A percentile compares a stretch with the other conserved stretches of the same genome.
Conservation (phyloP, 2,113 vertebrate species). For the Ophthalmolycus amberensis region DNA sequence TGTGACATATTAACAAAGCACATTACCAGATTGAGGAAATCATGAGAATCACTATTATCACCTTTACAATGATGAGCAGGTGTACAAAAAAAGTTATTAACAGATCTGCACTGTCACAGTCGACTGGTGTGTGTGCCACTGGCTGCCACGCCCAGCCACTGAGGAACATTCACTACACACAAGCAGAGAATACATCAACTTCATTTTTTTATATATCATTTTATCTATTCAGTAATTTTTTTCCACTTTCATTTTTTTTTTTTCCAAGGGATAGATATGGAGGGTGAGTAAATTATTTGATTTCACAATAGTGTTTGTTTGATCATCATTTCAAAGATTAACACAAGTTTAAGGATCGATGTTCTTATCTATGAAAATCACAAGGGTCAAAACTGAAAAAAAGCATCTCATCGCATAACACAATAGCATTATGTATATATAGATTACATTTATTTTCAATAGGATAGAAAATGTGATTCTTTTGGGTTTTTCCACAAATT, state of each 20-base stretch:
- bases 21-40: slow-evolving; percentile 84
- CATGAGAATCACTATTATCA: slow-evolving; percentile 84
- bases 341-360: slow-evolving; percentile 72
- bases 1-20: slow-evolving; percentile 88
- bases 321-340: slow-evolving; percentile 78
- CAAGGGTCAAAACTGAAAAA: slow-evolving; percentile 67
- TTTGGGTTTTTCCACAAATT: slow-evolving; percentile 72
- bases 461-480: slow-evolving; percentile 74
- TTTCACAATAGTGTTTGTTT: slow-evolving; percentile 79
- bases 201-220: slow-evolving; percentile 57
- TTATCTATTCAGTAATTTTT: slow-evolving; percentile 63
- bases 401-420: slow-evolving; percentile 81
- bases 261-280: slow-evolving; percentile 67
- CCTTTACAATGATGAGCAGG: slow-evolving; percentile 84
- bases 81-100: slow-evolving; percentile 86
- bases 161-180: slow-evolving; percentile 86
- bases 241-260: slow-evolving; percentile 21
- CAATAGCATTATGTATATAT: slow-evolving; percentile 84
- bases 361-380: slow-evolving; percentile 71
- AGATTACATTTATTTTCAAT: slow-evolving; percentile 77
- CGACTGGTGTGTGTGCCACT: slow-evolving; percentile 66
- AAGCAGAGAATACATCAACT: slow-evolving; percentile 84
- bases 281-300: slow-evolving; percentile 74
- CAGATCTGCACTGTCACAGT: slow-evolving; percentile 82
- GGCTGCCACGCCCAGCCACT: slow-evolving; percentile 71